Evolutionary conservation across 2,797 vertebrate species (phyloP).

Genomic region (Champsocephalus gunnari): DNA sequence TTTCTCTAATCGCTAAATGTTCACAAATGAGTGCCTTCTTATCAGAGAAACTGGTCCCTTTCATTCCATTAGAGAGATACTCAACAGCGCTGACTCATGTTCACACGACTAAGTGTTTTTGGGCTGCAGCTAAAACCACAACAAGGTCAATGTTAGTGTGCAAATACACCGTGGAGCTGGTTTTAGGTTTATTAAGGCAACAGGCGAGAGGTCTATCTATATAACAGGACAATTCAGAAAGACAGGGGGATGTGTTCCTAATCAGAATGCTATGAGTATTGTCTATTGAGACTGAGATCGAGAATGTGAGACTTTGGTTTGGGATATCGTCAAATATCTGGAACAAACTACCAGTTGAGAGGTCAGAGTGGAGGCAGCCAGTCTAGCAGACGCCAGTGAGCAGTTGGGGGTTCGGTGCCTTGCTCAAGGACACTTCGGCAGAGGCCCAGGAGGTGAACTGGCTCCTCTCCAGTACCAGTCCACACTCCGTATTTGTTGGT

Average conservation of each 20-base stretch:
- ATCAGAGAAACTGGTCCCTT: slow-evolving; percentile 16
- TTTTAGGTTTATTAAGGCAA: background rate
- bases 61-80: slow-evolving; percentile 32
- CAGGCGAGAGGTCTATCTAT: background rate
- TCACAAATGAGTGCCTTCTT: slow-evolving; percentile 21
- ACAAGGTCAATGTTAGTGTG: background rate
- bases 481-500: no score
- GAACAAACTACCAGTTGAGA: no score
- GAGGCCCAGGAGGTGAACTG: no score
- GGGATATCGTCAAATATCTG: no score
- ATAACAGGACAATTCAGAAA: background rate
- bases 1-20: slow-evolving; percentile 21
- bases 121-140: background rate
- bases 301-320: no score
- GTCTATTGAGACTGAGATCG: no score
- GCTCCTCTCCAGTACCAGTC: no score
- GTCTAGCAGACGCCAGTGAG: no score
- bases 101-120: background rate
- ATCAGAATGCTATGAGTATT: no score
- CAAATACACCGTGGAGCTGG: background rate
- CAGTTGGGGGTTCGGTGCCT: no score
- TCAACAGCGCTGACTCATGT: slow-evolving; percentile 1
- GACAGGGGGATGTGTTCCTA: background rate
- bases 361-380: no score
- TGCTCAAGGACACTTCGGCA: no score